Evolutionary conservation across 1,140 invertebrate genomes (phyloP).

Genomic region (Tetramorium simillimum): DNA sequence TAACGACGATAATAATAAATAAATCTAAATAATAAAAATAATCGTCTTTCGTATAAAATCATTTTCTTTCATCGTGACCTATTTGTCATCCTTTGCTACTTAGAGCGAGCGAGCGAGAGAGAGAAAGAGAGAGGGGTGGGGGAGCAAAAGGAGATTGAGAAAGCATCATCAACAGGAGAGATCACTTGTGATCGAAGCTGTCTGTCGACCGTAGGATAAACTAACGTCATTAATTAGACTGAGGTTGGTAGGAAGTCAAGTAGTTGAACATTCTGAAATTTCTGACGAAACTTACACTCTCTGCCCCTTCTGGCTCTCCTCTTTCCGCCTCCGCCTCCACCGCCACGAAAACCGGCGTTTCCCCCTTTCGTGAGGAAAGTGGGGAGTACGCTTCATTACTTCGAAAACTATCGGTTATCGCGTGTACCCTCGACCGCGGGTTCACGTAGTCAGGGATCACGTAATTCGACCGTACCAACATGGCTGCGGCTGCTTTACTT

Average conservation of each 20-base stretch:
- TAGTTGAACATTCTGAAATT: conserved; percentile 47
- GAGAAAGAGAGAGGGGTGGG: not conserved
- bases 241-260: conserved; percentile 6
- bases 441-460: conserved; percentile 53
- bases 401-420: conserved; percentile 71
- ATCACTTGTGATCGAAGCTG: not conserved
- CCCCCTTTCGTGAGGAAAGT: conserved; percentile 35
- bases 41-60: not conserved
- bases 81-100: not conserved
- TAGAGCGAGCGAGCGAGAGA: not conserved
- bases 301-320: not conserved
- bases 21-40: not conserved
- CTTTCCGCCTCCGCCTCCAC: not conserved
- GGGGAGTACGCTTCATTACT: conserved; percentile 65
- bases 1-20: not conserved
- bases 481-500: conserved; percentile 30
- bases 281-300: conserved; percentile 18
- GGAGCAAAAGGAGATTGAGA: not conserved
- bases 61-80: not conserved
- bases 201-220: not conserved
- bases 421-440: conserved; percentile 11
- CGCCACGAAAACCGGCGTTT: not conserved
- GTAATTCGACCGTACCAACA: conserved; percentile 17
- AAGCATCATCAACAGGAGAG: not conserved
- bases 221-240: conserved; percentile 44